Percentiles rank a stretch among this genome's conserved stretches.
Conservation (phyloP, 2,888 invertebrate genomes). For the Agonopterix heracliana region DNA sequence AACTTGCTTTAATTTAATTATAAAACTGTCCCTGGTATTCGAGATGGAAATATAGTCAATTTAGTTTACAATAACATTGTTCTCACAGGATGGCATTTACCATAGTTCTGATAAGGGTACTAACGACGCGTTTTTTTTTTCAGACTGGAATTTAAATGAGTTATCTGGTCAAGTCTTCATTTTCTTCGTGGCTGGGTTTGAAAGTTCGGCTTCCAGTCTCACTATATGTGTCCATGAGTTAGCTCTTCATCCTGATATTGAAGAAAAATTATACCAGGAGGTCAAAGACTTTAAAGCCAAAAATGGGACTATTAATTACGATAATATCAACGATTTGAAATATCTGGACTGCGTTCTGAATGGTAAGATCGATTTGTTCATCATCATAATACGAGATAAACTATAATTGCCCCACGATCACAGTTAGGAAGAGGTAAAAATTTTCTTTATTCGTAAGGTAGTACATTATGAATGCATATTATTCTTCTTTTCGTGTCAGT, state of each 20-base stretch:
- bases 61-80: too few species aligned
- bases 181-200: slow-evolving; percentile 67
- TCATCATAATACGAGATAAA: too few species aligned
- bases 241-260: slow-evolving; percentile 50
- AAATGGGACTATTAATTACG: slow-evolving; percentile 32
- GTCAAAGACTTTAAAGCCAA: slow-evolving; percentile 32
- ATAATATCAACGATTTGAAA: slow-evolving; percentile 41
- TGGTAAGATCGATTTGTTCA: slow-evolving; percentile 25
- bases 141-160: slow-evolving; percentile 58
- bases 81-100: too few species aligned
- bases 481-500: too few species aligned
- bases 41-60: too few species aligned
- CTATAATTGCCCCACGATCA: too few species aligned
- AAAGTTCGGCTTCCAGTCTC: slow-evolving; percentile 52
- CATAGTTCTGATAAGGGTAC: too few species aligned
- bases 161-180: slow-evolving; percentile 60
- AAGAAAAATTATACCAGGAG: slow-evolving; percentile 57
- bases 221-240: slow-evolving; percentile 56
- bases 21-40: too few species aligned
- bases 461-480: too few species aligned
- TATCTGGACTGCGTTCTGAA: slow-evolving; percentile 54
- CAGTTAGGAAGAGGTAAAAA: too few species aligned
- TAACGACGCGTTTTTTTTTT: slow-evolving; percentile 7
- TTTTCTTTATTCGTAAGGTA: too few species aligned
- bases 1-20: too few species aligned